Evolutionary conservation across 2,113 vertebrate genomes (phyloP), one percentile per base, ranked within the genome.

Genomic region (Tychaedon coryphoeus): DNA sequence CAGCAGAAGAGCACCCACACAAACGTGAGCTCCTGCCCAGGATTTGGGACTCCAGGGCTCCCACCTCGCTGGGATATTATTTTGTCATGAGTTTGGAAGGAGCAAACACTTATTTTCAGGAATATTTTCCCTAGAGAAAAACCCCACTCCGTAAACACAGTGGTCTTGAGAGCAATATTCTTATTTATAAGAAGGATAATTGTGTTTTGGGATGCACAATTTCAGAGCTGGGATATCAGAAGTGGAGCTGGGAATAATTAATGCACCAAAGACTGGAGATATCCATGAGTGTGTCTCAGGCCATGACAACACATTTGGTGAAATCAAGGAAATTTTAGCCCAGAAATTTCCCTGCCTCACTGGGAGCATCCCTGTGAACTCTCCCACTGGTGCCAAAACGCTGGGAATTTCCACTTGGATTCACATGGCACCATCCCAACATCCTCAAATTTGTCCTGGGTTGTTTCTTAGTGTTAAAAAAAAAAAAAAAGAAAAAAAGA

Each of bases 1-100:
- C 38, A 29, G 60, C 40, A 40, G 8, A 9, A 36, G 12, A 23
- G 9, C 24, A 1, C 18, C 10, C 24, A 5, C 26, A 11, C 1
- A 0, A 6, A 5, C 0, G 3, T 1, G 12, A 14, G 14, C 29
- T 40, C 40, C 34, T 10, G 3, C 19, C 38, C 45, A 29, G 1
- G 6, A 19, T 38, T 14, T 29, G 34, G 48, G 4, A 20, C 8
- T 1, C 9, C 58, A 29, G 64, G 50, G 26, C 47, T 45, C 42
- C 6, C 60, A 14, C 16, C 10, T 5, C 1, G 9, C 8, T 19
- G 16, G 33, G n/a, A 53, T 42, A 1, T 33, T 26, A 25, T 80
- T 56, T 36, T 72, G 40, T 13, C 65, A 38, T 3, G 11, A 9
- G 23, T 73, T 77, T 64, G 87, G 42, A 62, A 73, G 57, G 14